phyloP scores from a whole-genome alignment of 2,888 invertebrate species.

The Nasonia oneida region DNA sequence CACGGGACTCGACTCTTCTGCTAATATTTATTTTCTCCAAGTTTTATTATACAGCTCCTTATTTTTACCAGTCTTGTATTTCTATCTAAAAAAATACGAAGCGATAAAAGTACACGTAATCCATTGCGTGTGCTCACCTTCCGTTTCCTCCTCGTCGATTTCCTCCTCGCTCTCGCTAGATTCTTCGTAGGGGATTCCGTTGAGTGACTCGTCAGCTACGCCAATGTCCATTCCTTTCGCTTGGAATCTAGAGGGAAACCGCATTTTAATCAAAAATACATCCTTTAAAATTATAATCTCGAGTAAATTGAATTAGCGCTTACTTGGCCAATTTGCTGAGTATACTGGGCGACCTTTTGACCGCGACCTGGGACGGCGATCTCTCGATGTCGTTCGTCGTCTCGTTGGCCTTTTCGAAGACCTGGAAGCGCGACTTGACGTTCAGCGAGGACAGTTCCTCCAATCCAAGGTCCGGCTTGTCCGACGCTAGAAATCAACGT shows the following conservation, averaged over 20 bases:
- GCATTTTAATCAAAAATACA: slow-evolving; percentile 63
- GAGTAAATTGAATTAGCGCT: slow-evolving; percentile 69
- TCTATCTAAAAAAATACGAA: neutral
- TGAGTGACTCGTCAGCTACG: slow-evolving; percentile 87
- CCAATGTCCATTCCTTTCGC: slow-evolving; percentile 91
- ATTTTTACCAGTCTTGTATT: neutral
- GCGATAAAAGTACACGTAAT: neutral
- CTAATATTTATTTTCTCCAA: neutral
- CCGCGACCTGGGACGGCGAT: slow-evolving; percentile 80
- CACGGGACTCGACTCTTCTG: neutral
- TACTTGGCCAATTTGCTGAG: slow-evolving; percentile 90
- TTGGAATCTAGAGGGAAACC: slow-evolving; percentile 83
- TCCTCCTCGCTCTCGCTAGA: slow-evolving; percentile 86
- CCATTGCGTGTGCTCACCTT: slow-evolving; percentile 67
- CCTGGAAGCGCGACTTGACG: slow-evolving; percentile 91
- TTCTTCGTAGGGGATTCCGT: slow-evolving; percentile 87
- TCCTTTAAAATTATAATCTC: neutral
- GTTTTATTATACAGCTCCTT: neutral
- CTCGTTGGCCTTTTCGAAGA: slow-evolving; percentile 86
- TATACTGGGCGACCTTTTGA: slow-evolving; percentile 87
- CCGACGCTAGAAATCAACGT: slow-evolving; percentile 84
- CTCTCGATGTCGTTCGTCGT: slow-evolving; percentile 78
- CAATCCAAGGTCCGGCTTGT: slow-evolving; percentile 91
- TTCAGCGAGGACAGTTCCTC: slow-evolving; percentile 90
- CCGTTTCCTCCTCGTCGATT: slow-evolving; percentile 80